Conservation (phyloP, 2,113 vertebrate genomes). For the Leucopternis melanops region DNA sequence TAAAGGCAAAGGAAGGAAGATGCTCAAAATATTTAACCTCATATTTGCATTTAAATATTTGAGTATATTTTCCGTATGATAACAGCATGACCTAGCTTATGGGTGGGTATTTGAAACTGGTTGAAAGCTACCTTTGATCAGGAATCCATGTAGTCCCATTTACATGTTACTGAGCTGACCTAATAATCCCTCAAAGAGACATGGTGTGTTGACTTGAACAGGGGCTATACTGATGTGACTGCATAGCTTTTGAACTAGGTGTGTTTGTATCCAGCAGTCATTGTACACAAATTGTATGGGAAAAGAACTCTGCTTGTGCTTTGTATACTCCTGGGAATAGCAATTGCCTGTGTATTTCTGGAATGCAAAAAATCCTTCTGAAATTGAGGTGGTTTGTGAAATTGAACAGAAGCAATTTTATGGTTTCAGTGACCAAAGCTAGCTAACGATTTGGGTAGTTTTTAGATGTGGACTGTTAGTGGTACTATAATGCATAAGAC, state of each 20-base stretch:
- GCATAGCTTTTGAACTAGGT: background rate
- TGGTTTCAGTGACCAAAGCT: background rate
- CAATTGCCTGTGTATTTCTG: background rate
- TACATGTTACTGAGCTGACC: background rate
- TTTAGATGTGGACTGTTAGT: background rate
- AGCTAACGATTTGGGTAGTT: background rate
- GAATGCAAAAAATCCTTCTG: background rate
- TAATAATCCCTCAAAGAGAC: background rate
- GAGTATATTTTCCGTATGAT: background rate
- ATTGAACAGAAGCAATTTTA: background rate
- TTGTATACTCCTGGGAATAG: background rate
- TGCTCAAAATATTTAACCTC: background rate
- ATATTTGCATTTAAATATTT: background rate
- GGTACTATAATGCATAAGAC: background rate
- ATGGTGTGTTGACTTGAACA: background rate
- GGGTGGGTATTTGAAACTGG: background rate
- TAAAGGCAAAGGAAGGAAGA: background rate
- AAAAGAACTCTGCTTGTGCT: background rate
- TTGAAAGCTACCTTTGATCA: background rate
- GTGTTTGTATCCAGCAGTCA: background rate
- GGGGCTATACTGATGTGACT: background rate
- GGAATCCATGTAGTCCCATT: background rate
- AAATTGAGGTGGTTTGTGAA: background rate
- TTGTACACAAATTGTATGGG: background rate
- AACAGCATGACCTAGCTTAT: background rate